phyloP scores from a whole-genome alignment of 2,113 vertebrate species.

The Pongo abelii region DNA sequence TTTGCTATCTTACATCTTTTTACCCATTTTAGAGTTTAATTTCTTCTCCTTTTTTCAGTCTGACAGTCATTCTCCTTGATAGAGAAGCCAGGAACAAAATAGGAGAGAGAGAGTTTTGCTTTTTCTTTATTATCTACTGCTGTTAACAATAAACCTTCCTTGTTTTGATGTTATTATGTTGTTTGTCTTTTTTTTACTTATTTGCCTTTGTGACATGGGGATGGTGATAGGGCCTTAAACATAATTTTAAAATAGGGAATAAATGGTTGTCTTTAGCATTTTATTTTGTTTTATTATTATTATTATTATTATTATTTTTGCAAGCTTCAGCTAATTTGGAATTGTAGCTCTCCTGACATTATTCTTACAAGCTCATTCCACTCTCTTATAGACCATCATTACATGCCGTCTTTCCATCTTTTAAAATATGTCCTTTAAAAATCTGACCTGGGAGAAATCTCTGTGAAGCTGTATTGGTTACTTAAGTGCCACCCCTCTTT shows the following conservation, averaged over 20 bases:
- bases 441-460: conserved; percentile 16
- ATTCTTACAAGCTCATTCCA: conserved; percentile 52
- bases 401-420: conserved; percentile 16
- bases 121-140: conserved; percentile 54
- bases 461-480: not conserved
- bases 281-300: conserved; percentile 16
- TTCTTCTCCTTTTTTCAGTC: conserved; percentile 56
- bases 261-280: conserved; percentile 3
- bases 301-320: not conserved
- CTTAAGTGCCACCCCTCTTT: not conserved
- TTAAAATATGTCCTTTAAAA: conserved; percentile 54
- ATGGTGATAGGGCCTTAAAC: not conserved
- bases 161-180: conserved; percentile 46
- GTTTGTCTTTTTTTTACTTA: conserved; percentile 39
- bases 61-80: conserved; percentile 43
- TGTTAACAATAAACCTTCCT: not conserved
- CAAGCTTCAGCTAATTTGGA: conserved; percentile 31
- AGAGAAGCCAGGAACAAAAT: conserved; percentile 49
- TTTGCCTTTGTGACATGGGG: conserved; percentile 37
- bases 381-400: conserved; percentile 55
- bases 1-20: conserved; percentile 59
- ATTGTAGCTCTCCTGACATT: conserved; percentile 25
- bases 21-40: conserved; percentile 55
- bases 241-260: not conserved
- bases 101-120: conserved; percentile 16